Base-by-base conservation (phyloP, 1,140 invertebrate species). In the Drosophila repletoides region DNA sequence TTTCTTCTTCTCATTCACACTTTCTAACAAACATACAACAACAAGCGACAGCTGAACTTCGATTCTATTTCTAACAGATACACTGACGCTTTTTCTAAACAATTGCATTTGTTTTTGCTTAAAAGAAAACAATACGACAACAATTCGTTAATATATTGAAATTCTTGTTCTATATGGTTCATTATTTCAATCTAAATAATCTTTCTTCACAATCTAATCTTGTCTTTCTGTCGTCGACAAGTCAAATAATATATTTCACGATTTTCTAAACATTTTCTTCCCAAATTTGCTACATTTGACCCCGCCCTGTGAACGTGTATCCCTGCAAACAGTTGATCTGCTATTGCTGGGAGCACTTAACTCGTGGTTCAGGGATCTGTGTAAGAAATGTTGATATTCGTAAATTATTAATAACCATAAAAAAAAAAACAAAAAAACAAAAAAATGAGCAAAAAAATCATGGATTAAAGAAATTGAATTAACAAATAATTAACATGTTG, bases 401-500 rank as follows among this genome's bases (percentile, higher is more conserved):
- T 74, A 58, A 74, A 71, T 49, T 84, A 56, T 84, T 56, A 58
- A 52, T 70, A 75, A 68, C 60, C 58, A 53, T 46, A 67, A 73
- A 70, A n/a, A 52, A 24, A 46, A 41, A n/a, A 41, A 48, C 33
- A 29, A 48, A 79, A 64, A 60, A 45, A 58, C 53, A 26, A 67
- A 55, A 68, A 40, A 55, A 51, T 22, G 0, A 43, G 24, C 46
- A 33, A 29, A 40, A 38, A 60, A 56, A 53, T 33, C 31, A 65
- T 77, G 69, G 56, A 65, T 64, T 45, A 61, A 64, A 66, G 36
- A 65, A 77, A 80, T 72, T 75, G 76, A 86, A 86, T 72, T 84
- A 86, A 79, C 80, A 86, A 74, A 79, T 46, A 70, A 83, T 87
- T 88, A 79, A 88, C 67, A 72, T 72, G 76, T 83, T 83, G 83